Evolutionary conservation across 2,888 invertebrate species (phyloP).

Genomic region (Anthophora plumipes): DNA sequence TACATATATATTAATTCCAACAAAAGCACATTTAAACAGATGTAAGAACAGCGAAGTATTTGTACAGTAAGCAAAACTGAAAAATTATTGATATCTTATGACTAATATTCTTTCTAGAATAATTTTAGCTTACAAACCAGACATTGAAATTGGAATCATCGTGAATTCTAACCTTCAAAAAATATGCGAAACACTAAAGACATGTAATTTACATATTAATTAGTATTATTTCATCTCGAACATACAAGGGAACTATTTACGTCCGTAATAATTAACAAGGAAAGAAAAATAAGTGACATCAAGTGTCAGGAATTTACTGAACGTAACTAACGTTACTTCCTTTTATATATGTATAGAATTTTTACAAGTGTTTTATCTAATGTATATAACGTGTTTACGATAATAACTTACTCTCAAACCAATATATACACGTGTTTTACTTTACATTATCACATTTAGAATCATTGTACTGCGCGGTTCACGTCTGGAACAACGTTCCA

Average conservation of each 20-base stretch:
- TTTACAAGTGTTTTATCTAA: background rate
- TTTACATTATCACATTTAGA: conserved; percentile 12
- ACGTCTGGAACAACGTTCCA: conserved; percentile 23
- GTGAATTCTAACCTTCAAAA: conserved; percentile 31
- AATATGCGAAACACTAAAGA: background rate
- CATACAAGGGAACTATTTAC: background rate
- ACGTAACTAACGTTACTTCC: background rate
- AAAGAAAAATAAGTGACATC: background rate
- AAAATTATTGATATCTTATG: background rate
- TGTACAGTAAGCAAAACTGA: background rate
- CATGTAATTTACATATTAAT: background rate
- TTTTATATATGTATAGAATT: background rate
- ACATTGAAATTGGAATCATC: background rate
- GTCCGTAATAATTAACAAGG: background rate
- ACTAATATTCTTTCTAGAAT: background rate
- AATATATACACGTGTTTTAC: background rate
- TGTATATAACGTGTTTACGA: conserved; percentile 1
- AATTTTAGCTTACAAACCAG: background rate
- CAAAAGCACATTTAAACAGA: background rate
- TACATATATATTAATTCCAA: background rate
- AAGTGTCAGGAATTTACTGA: background rate
- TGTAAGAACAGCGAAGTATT: background rate
- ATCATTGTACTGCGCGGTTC: background rate
- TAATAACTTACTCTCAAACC: background rate
- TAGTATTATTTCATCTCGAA: background rate